These are phyloP conservation scores for Desoria tigrina DNA, from an alignment of 2,888 invertebrate species.

Conservation along the genomic window DNA sequence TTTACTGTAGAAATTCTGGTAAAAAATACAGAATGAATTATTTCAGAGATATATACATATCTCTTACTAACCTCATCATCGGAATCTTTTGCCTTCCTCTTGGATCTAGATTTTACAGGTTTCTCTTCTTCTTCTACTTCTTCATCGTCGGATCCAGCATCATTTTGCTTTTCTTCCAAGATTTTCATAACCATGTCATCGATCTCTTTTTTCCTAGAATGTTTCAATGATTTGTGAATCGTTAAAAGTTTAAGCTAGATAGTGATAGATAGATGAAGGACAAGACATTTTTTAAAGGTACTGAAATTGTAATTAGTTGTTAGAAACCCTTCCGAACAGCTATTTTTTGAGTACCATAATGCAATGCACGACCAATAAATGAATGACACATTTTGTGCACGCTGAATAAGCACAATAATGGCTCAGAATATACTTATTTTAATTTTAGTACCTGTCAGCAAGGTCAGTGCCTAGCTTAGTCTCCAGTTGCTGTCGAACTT, in stretches of 20 bases:
- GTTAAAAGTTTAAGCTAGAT: too few species aligned
- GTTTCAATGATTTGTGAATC: too few species aligned
- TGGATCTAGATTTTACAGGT: background rate
- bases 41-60: too few species aligned
- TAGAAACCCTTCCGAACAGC: too few species aligned
- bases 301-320: too few species aligned
- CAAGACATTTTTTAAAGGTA: too few species aligned
- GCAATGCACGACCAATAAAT: too few species aligned
- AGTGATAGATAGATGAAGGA: too few species aligned
- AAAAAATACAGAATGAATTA: too few species aligned
- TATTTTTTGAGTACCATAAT: too few species aligned
- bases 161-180: constrained; percentile 59
- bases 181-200: constrained; percentile 83
- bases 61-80: constrained; percentile 18
- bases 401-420: too few species aligned
- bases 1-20: too few species aligned
- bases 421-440: background rate
- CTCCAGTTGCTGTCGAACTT: constrained; percentile 82
- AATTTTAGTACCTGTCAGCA: constrained; percentile 65
- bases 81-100: background rate
- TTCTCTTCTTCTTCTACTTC: constrained; percentile 14
- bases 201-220: constrained; percentile 76
- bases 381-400: background rate
- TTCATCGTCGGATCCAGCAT: constrained; percentile 49
- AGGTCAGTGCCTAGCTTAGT: constrained; percentile 76